These are phyloP conservation scores for Hylomyscus alleni DNA, from an alignment of 2,797 vertebrate genomes.

Conservation along the genomic window DNA sequence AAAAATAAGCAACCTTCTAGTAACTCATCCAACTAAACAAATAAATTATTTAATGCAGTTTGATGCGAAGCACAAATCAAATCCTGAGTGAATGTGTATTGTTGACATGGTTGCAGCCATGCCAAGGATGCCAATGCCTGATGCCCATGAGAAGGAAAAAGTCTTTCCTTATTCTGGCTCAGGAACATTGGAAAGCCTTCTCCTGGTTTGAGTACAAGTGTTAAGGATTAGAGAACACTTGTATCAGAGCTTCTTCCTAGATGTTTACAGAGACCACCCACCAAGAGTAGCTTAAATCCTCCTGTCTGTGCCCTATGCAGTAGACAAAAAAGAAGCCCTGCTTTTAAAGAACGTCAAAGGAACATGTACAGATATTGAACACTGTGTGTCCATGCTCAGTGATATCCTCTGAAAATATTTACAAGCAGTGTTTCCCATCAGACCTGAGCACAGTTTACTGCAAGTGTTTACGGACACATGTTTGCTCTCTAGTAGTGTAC, in stretches of 20 bases:
- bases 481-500: background rate
- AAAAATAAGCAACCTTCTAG: background rate
- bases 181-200: background rate
- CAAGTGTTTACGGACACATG: background rate
- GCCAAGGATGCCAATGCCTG: background rate
- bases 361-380: constrained; percentile 68
- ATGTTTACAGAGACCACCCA: too few relatives aligned
- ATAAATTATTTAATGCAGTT: background rate
- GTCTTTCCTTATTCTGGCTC: too few relatives aligned
- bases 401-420: constrained; percentile 72
- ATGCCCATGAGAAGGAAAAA: background rate
- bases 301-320: background rate
- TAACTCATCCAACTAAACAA: background rate
- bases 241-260: background rate
- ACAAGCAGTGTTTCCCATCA: constrained; percentile 72
- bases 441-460: constrained; percentile 66
- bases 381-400: constrained; percentile 74
- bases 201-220: background rate
- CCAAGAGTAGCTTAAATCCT: background rate
- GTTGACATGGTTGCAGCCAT: background rate
- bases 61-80: background rate
- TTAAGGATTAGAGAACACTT: background rate
- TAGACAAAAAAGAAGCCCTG: constrained; percentile 47
- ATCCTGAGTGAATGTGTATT: background rate
- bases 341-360: constrained; percentile 77